phyloP scores from a whole-genome alignment of 2,888 invertebrate genomes.

The Orchesellides sinensis region DNA sequence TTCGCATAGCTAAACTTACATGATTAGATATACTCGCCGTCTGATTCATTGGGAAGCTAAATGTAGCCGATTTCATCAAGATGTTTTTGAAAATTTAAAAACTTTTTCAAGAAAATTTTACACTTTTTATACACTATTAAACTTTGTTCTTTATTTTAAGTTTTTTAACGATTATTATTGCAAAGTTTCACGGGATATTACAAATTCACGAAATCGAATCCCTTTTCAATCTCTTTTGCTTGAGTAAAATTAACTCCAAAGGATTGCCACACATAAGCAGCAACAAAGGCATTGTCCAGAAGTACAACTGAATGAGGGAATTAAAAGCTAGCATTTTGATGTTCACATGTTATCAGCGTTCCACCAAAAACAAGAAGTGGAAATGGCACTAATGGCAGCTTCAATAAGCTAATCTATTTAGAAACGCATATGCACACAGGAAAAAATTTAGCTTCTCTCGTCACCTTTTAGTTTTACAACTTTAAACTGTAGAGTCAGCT shows the following conservation, averaged over 20 bases:
- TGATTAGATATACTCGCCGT: slow-evolving; percentile 73
- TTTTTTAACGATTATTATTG: not conserved
- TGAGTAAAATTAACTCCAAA: slow-evolving; percentile 23
- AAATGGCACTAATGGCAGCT: not conserved
- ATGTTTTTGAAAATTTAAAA: not conserved
- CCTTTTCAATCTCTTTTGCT: slow-evolving; percentile 37
- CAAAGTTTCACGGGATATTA: not conserved
- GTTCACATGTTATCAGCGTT: not conserved
- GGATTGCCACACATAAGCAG: too few species aligned
- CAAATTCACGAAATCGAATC: slow-evolving; percentile 37
- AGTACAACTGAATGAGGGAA: slow-evolving; percentile 6
- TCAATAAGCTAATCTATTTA: not conserved
- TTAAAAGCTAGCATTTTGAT: not conserved
- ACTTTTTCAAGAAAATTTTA: not conserved
- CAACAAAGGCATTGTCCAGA: slow-evolving; percentile 7
- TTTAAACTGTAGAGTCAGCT: too few species aligned
- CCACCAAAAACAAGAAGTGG: not conserved
- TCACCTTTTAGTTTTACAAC: too few species aligned
- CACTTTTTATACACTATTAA: not conserved
- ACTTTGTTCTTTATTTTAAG: not conserved
- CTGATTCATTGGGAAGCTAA: slow-evolving; percentile 72
- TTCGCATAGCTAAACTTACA: slow-evolving; percentile 54
- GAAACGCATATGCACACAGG: not conserved
- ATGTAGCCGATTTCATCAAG: slow-evolving; percentile 50
- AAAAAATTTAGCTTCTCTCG: not conserved